Evolutionary conservation across 1,140 invertebrate species (phyloP).

Genomic region (Drosophila lacertosa): DNA sequence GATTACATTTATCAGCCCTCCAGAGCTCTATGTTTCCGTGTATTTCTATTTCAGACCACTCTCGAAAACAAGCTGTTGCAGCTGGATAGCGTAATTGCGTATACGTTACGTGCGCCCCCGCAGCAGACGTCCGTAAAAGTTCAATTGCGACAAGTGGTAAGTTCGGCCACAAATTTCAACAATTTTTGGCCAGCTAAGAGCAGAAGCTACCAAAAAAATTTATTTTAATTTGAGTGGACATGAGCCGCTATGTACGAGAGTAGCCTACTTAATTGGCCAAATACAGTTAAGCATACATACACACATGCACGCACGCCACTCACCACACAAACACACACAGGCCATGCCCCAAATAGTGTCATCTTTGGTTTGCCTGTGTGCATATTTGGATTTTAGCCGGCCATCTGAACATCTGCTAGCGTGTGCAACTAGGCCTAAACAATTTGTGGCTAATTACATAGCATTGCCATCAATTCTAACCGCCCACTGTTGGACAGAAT

Average conservation of each 20-base stretch:
- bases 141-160: constrained; percentile 68
- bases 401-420: constrained; percentile 31
- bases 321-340: constrained; percentile 13
- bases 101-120: constrained; percentile 58
- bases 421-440: constrained; percentile 77
- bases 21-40: not conserved
- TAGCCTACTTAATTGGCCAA: constrained; percentile 71
- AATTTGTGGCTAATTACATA: constrained; percentile 81
- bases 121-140: constrained; percentile 56
- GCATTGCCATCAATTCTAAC: constrained; percentile 74
- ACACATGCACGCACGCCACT: not conserved
- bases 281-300: constrained; percentile 47
- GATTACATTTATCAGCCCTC: not conserved
- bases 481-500: constrained; percentile 38
- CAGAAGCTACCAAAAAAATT: constrained; percentile 47
- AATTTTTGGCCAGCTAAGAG: constrained; percentile 44
- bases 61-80: constrained; percentile 22
- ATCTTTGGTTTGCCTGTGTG: constrained; percentile 74
- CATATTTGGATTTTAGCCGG: constrained; percentile 67
- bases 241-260: constrained; percentile 55
- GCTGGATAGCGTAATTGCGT: constrained; percentile 59
- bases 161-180: constrained; percentile 52
- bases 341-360: constrained; percentile 67
- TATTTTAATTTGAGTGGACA: constrained; percentile 71
- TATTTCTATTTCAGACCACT: constrained; percentile 11